phyloP scores from a whole-genome alignment of 2,113 vertebrate species.

The Aviceda subcristata region DNA sequence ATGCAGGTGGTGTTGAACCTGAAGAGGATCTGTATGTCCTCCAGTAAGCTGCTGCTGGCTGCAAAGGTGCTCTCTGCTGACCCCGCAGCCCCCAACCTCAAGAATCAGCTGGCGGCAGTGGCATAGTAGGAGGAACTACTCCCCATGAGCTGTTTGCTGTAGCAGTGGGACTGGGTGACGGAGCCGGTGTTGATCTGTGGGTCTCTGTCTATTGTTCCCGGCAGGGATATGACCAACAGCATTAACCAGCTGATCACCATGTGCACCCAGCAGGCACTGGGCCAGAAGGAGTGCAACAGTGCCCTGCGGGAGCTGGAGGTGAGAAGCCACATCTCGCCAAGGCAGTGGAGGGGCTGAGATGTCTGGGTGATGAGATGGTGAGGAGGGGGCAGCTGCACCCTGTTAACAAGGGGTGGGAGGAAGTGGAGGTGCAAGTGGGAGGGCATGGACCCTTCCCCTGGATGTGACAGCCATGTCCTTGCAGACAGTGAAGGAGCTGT shows the following conservation, averaged over 20 bases:
- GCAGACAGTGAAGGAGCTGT: constrained; percentile 86
- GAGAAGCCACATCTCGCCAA: not conserved
- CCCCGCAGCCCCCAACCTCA: constrained; percentile 88
- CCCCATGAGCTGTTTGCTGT: not conserved
- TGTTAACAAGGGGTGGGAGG: not conserved
- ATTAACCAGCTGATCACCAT: too few species aligned
- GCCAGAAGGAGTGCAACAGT: too few species aligned
- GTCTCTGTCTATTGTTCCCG: too few species aligned
- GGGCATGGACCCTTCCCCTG: not conserved
- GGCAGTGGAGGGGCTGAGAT: too few species aligned
- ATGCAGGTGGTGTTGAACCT: constrained; percentile 91
- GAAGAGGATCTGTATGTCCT: constrained; percentile 96
- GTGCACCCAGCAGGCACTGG: too few species aligned
- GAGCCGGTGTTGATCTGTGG: not conserved
- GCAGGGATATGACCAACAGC: too few species aligned
- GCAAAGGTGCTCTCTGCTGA: constrained; percentile 93
- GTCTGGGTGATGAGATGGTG: not conserved
- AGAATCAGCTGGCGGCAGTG: constrained; percentile 90
- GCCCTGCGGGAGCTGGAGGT: too few species aligned
- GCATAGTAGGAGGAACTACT: constrained; percentile 75
- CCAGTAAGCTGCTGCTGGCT: constrained; percentile 90
- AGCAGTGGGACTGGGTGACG: not conserved
- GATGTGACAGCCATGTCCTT: not conserved
- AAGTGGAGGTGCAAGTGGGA: not conserved
- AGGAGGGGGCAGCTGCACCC: not conserved